Evolutionary conservation across 2,113 vertebrate species (phyloP), one percentile per base, ranked within the genome.

Genomic region (Callochromis pleurospilus): DNA sequence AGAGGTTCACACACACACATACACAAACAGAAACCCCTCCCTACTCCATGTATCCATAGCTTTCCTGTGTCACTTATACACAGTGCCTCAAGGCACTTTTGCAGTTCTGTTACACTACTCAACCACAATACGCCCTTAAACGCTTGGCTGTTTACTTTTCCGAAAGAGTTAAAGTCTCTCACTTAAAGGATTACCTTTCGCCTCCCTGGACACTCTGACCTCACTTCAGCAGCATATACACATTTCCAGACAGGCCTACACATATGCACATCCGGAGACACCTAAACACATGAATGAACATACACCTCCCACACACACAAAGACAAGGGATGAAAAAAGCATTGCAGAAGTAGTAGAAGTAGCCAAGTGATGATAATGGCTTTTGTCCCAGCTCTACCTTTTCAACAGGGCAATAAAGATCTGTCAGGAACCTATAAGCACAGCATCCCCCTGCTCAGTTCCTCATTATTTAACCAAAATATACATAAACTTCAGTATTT

Each of bases 51-150:
- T 84, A 91, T 81, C 81, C 86, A 93, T 83, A 86, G 89, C 88
- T 94, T 92, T 89, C 81, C 87, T 84, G 92, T 94, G 87, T 95
- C 90, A 90, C 87, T 95, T 95, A 85, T 94, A 91, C 75, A 93
- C 51, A 3, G 77, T 94, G 89, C 92, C 88, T 92, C 33, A 75
- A 86, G 89, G 96, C 93, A 75, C 86, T 92, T 89, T 90, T 94
- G 95, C 94, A 79, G 88, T 94, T 91, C 89, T 95, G 88, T 94
- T 96, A 97, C 95, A 89, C 94, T 96, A 95, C 92, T 96, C 93
- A 96, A 95, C 95, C 96, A 95, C 94, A 96, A 96, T 95, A 94
- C 92, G 91, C 90, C 95, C 96, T 95, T 95, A 96, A 95, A 91
- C 89, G 93, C 92, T 94, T 89, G 91, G 82, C 84, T 97, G 91